A percentile compares a stretch with the other conserved stretches of the same genome.
Evolutionary conservation across 1,140 invertebrate species (phyloP).

Genomic region (Trypoxylus dichotomus): DNA sequence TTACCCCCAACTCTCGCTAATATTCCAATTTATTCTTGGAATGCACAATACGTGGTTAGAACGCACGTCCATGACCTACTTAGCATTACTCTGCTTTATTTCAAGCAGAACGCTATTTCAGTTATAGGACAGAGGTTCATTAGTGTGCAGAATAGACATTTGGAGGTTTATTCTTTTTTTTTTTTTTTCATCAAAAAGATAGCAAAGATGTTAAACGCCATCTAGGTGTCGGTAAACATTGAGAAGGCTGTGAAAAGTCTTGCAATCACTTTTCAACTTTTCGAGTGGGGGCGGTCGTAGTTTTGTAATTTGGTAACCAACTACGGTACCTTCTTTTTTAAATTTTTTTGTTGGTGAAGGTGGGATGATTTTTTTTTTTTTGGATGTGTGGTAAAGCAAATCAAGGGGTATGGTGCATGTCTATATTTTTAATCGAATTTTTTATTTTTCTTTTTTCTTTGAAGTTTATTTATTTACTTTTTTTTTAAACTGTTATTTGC

Average conservation of each 20-base stretch:
- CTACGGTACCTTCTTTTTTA: neutral
- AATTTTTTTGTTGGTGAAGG: too few species aligned
- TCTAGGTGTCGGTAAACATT: too few species aligned
- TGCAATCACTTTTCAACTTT: neutral
- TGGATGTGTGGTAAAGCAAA: neutral
- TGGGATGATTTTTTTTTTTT: neutral
- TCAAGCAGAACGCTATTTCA: neutral
- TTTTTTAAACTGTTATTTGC: neutral
- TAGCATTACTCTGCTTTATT: neutral
- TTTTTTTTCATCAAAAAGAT: neutral
- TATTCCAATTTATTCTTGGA: too few species aligned
- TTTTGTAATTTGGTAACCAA: neutral
- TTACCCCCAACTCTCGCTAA: neutral
- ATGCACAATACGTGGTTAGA: too few species aligned
- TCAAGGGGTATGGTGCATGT: neutral
- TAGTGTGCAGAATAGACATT: too few species aligned
- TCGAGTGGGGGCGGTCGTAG: too few species aligned
- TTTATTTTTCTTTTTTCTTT: neutral
- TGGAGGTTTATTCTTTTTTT: too few species aligned
- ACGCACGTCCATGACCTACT: too few species aligned
- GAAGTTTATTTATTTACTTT: neutral
- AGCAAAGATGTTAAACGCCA: neutral
- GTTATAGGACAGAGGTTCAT: neutral
- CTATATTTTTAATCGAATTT: neutral
- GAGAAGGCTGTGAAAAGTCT: neutral